A percentile compares a stretch with the other conserved stretches of the same genome.
Evolutionary conservation across 1,140 invertebrate species (phyloP).

Genomic region (Drosophila suzukii): DNA sequence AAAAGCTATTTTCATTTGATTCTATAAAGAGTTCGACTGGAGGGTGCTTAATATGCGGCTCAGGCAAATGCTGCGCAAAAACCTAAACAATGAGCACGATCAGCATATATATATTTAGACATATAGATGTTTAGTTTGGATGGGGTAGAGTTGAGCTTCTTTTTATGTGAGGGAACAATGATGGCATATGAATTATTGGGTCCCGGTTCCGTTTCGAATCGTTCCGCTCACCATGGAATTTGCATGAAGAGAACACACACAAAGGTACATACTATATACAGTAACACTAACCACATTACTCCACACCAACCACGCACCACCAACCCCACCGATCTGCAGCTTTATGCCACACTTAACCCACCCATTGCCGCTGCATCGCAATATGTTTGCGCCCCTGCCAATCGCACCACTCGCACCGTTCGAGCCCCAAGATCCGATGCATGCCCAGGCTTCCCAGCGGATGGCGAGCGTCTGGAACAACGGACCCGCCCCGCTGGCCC

Average conservation of each 20-base stretch:
- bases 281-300: conserved; percentile 57
- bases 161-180: conserved; percentile 68
- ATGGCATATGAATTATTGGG: conserved; percentile 75
- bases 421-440: conserved; percentile 63
- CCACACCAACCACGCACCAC: conserved; percentile 9
- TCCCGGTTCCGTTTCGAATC: conserved; percentile 44
- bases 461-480: conserved; percentile 63
- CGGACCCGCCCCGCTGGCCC: conserved; percentile 47
- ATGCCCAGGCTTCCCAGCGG: conserved; percentile 68
- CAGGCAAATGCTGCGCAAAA: conserved; percentile 72
- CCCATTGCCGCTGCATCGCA: conserved; percentile 74
- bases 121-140: conserved; percentile 19
- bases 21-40: conserved; percentile 43
- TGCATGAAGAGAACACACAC: conserved; percentile 51
- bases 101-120: conserved; percentile 42
- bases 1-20: conserved; percentile 66
- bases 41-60: conserved; percentile 56
- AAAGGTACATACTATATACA: conserved; percentile 17
- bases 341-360: conserved; percentile 80
- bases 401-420: conserved; percentile 66
- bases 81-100: conserved; percentile 76
- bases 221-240: conserved; percentile 48
- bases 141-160: conserved; percentile 51
- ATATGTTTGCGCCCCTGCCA: conserved; percentile 63
- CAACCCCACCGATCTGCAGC: conserved; percentile 34